Conservation (phyloP, 2,888 invertebrate genomes). For the Ephialtes manifestator region DNA sequence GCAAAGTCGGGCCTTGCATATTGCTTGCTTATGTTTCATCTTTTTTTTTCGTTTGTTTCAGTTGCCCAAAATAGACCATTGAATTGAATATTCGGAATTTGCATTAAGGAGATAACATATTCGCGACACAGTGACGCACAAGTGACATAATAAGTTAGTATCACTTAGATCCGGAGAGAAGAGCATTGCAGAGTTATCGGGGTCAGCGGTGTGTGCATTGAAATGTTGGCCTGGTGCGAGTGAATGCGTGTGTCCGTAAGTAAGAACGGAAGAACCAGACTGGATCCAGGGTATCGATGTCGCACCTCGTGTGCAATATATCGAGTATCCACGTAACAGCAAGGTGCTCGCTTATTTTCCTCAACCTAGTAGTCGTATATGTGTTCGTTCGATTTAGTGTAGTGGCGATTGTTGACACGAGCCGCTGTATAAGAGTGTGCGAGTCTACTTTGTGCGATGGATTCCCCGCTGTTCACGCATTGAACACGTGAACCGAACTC, state of each 20-base stretch:
- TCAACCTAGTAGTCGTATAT: neutral
- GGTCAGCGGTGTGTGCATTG: slow-evolving; percentile 54
- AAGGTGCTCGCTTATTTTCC: slow-evolving; percentile 21
- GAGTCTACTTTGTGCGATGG: slow-evolving; percentile 34
- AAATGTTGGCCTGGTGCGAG: slow-evolving; percentile 28
- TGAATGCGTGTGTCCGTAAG: slow-evolving; percentile 4
- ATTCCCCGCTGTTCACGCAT: slow-evolving; percentile 48
- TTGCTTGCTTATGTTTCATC: no score
- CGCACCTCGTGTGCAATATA: neutral
- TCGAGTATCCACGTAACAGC: slow-evolving; percentile 8
- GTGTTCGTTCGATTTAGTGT: neutral
- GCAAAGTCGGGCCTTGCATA: no score
- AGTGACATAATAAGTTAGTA: slow-evolving; percentile 47
- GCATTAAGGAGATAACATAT: slow-evolving; percentile 14
- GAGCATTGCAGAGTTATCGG: slow-evolving; percentile 54
- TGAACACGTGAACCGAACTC: slow-evolving; percentile 47
- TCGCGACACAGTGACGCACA: slow-evolving; percentile 5
- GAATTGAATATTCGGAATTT: neutral
- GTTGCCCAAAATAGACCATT: neutral
- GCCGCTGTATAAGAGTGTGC: slow-evolving; percentile 23
- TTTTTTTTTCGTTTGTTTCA: neutral
- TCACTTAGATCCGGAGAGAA: slow-evolving; percentile 41
- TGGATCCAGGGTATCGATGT: slow-evolving; percentile 30
- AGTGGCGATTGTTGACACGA: slow-evolving; percentile 23
- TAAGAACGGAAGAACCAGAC: slow-evolving; percentile 5